Evolutionary conservation across 2,888 invertebrate species (phyloP).

Genomic region (Sarcophaga carnaria): DNA sequence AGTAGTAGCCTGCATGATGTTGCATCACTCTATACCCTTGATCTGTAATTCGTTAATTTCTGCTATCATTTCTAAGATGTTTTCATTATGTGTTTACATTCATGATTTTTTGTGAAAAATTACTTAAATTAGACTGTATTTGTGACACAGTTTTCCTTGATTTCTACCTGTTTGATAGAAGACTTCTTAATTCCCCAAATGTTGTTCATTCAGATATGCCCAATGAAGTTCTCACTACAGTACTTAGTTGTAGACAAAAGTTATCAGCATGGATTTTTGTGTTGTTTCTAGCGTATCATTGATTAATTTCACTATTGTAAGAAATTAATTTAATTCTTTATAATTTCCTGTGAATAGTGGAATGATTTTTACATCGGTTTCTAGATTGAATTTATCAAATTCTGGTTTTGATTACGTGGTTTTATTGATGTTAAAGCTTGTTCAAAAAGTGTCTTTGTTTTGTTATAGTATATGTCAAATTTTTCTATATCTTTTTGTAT

Average conservation of each 20-base stretch:
- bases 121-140: background rate
- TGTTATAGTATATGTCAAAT: background rate
- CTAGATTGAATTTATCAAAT: background rate
- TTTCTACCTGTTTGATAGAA: background rate
- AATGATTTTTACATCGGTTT: conserved; percentile 3
- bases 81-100: background rate
- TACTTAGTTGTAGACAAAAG: background rate
- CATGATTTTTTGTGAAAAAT: conserved; percentile 11
- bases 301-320: background rate
- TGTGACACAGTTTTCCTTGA: background rate
- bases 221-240: background rate
- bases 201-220: background rate
- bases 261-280: background rate
- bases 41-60: conserved; percentile 11
- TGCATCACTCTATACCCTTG: background rate
- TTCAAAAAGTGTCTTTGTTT: background rate
- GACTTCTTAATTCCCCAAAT: background rate
- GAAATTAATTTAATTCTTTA: conserved; percentile 17
- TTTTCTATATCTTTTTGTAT: background rate
- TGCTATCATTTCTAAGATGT: background rate
- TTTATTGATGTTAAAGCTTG: background rate
- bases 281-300: background rate
- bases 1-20: background rate
- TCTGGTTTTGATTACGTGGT: background rate
- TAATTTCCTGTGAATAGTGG: conserved; percentile 9